A percentile compares a stretch with the other conserved stretches of the same genome.
Conservation (phyloP, 2,888 invertebrate species). For the Diabrotica balteata region DNA sequence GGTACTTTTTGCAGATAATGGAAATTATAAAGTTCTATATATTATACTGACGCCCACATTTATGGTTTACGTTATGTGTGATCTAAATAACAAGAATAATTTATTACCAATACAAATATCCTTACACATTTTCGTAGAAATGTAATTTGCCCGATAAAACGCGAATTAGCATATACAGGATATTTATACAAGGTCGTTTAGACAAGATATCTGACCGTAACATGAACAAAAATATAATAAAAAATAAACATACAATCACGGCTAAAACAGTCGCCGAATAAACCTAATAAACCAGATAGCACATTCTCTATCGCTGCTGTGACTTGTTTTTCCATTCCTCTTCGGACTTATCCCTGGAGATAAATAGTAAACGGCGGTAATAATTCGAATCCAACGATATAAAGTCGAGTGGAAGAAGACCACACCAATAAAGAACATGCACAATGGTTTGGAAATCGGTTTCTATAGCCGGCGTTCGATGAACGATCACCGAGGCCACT, state of each 20-base stretch:
- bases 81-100: no score
- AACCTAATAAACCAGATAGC: constrained; percentile 30
- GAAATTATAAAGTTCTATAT: no score
- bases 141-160: constrained; percentile 6
- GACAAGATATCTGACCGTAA: constrained; percentile 24
- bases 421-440: constrained; percentile 49
- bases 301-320: constrained; percentile 24
- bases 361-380: constrained; percentile 37
- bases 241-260: constrained; percentile 27
- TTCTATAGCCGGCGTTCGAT: constrained; percentile 41
- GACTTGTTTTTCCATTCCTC: constrained; percentile 30
- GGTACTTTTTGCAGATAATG: no score
- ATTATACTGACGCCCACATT: no score
- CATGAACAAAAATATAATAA: constrained; percentile 22
- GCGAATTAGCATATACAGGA: constrained; percentile 24
- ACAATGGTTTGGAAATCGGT: constrained; percentile 50
- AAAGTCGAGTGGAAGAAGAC: constrained; percentile 48
- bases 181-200: constrained; percentile 12
- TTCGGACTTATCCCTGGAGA: constrained; percentile 30
- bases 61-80: no score
- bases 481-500: constrained; percentile 41
- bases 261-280: constrained; percentile 25
- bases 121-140: not conserved
- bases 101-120: no score
- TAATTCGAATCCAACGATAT: constrained; percentile 44